phyloP scores from a whole-genome alignment of 2,797 vertebrate genomes.

The Psittacula derbiana region DNA sequence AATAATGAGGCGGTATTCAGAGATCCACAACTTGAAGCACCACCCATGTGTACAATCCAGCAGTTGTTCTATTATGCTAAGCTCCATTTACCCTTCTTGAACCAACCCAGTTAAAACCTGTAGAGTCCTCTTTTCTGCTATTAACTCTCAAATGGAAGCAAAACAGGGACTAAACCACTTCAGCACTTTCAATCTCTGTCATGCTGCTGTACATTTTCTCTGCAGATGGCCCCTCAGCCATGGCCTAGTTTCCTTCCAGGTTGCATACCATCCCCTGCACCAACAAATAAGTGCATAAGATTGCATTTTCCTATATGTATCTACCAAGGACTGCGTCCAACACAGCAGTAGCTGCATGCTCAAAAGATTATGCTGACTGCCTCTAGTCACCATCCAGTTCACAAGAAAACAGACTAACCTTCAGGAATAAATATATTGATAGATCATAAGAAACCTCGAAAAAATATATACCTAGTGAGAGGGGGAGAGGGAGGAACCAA shows the following conservation, averaged over 20 bases:
- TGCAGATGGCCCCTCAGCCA: not conserved
- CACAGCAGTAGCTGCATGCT: not conserved
- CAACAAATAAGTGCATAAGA: not conserved
- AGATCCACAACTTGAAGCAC: not conserved
- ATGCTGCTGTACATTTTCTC: not conserved
- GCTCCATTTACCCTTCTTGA: not conserved
- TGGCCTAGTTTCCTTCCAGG: not conserved
- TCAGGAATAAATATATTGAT: not conserved
- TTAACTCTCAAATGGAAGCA: not conserved
- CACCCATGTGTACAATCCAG: not conserved
- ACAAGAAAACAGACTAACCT: not conserved
- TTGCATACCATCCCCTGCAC: not conserved
- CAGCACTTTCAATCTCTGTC: not conserved
- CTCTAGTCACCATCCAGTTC: not conserved
- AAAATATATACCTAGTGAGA: not conserved
- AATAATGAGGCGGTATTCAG: not conserved
- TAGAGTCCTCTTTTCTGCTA: not conserved
- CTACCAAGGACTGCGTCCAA: not conserved
- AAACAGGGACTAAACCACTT: not conserved
- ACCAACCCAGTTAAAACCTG: not conserved
- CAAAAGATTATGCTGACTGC: not conserved
- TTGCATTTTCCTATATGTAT: not conserved
- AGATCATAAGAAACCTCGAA: not conserved
- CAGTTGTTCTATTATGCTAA: not conserved
- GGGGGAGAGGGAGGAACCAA: fast-evolving